phyloP scores from a whole-genome alignment of 2,888 invertebrate genomes.

The Nymphalis c-album region DNA sequence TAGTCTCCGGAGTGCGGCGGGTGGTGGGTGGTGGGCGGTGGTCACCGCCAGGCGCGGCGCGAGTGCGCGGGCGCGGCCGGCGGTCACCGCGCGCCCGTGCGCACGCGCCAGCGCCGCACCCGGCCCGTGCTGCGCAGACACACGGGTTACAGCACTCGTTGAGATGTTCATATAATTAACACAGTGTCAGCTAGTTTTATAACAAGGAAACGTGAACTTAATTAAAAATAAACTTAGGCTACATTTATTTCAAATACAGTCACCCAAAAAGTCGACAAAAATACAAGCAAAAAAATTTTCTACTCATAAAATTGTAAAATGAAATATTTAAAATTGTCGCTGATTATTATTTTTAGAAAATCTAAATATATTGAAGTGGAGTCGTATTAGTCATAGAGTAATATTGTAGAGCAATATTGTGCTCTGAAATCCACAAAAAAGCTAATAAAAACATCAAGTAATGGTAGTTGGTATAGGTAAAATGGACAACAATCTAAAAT shows the following conservation, averaged over 20 bases:
- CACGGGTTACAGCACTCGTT: not conserved
- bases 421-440: not conserved
- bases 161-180: not conserved
- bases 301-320: too few species aligned
- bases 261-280: too few species aligned
- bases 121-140: slow-evolving; percentile 61
- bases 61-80: slow-evolving; percentile 32
- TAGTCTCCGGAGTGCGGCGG: not conserved
- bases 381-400: too few species aligned
- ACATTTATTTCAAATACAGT: too few species aligned
- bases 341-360: too few species aligned
- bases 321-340: too few species aligned
- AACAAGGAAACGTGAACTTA: not conserved
- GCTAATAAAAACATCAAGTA: not conserved
- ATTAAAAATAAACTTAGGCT: not conserved
- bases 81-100: slow-evolving; percentile 60
- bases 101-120: slow-evolving; percentile 66
- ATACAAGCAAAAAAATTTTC: too few species aligned
- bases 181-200: not conserved
- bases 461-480: not conserved
- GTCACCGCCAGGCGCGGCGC: slow-evolving; percentile 52
- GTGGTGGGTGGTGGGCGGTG: slow-evolving; percentile 10
- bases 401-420: too few species aligned
- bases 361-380: too few species aligned
- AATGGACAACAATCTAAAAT: not conserved